Evolutionary conservation across 1,140 invertebrate genomes (phyloP).

Genomic region (Nomia melanderi): DNA sequence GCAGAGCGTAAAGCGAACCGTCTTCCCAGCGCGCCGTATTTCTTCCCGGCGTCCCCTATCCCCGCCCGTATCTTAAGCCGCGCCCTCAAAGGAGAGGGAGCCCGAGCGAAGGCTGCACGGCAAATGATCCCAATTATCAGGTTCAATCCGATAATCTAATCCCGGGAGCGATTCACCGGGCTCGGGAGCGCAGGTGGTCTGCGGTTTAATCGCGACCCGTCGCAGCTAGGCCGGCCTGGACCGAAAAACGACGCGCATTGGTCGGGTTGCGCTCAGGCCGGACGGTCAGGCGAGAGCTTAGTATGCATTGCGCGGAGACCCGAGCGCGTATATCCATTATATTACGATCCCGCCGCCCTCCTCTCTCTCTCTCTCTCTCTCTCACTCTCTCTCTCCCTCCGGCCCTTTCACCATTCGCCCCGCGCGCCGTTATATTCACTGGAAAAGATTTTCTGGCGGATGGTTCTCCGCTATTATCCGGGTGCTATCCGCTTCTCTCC

Average conservation of each 20-base stretch:
- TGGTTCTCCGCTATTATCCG: constrained; percentile 66
- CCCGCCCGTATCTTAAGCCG: background rate
- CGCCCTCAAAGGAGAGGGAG: constrained; percentile 17
- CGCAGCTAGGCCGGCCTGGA: constrained; percentile 6
- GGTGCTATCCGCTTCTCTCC: constrained; percentile 45
- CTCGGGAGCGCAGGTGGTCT: constrained; percentile 2
- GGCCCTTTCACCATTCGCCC: background rate
- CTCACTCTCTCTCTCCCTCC: background rate
- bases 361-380: background rate
- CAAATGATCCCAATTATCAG: constrained; percentile 38
- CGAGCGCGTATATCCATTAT: constrained; percentile 64
- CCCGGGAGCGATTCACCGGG: constrained; percentile 14
- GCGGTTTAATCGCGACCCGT: constrained; percentile 44
- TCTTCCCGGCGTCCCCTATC: background rate
- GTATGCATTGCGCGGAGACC: constrained; percentile 65
- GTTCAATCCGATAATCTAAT: constrained; percentile 39
- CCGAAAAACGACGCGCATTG: constrained; percentile 38
- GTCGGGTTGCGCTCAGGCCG: constrained; percentile 27
- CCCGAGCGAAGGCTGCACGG: background rate
- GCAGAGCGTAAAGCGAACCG: background rate
- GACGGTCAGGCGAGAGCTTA: constrained; percentile 61
- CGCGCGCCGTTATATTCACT: constrained; percentile 57
- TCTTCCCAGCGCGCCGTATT: background rate
- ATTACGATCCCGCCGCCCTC: constrained; percentile 53
- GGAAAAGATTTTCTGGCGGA: constrained; percentile 68